These are phyloP conservation scores for Xenus cinereus DNA, from an alignment of 2,113 vertebrate genomes.

Conservation along the genomic window DNA sequence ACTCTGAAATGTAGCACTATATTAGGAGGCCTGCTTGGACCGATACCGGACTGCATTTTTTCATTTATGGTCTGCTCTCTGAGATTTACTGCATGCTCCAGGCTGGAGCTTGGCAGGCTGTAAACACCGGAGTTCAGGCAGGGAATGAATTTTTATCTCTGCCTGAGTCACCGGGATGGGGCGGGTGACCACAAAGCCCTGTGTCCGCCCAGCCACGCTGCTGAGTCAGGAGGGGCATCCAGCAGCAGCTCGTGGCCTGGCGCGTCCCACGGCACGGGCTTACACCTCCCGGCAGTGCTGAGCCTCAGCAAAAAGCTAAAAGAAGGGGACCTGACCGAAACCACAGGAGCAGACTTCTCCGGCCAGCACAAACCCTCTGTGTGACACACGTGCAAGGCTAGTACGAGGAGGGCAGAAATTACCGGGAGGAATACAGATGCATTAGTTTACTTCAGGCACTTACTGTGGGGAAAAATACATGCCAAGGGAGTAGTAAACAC, in stretches of 20 bases:
- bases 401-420: not conserved
- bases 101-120: not conserved
- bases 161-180: not conserved
- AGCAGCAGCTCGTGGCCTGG: not conserved
- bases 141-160: not conserved
- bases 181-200: constrained; percentile 14
- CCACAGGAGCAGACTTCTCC: not conserved
- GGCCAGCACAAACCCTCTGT: not conserved
- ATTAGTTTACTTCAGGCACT: not conserved
- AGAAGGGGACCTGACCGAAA: not conserved
- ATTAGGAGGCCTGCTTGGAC: not conserved
- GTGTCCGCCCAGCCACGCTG: not conserved
- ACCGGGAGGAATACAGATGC: not conserved
- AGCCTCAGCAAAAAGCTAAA: constrained; percentile 7
- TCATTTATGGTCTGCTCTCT: not conserved
- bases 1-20: not conserved
- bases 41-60: not conserved
- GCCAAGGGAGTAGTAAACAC: not conserved
- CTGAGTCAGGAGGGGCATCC: constrained; percentile 49
- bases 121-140: not conserved
- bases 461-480: not conserved
- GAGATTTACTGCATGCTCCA: not conserved
- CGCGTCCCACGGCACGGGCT: not conserved
- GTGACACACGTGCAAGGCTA: not conserved
- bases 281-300: not conserved